Evolutionary conservation across 2,888 invertebrate species (phyloP).

Genomic region (Andrena chrysosceles): DNA sequence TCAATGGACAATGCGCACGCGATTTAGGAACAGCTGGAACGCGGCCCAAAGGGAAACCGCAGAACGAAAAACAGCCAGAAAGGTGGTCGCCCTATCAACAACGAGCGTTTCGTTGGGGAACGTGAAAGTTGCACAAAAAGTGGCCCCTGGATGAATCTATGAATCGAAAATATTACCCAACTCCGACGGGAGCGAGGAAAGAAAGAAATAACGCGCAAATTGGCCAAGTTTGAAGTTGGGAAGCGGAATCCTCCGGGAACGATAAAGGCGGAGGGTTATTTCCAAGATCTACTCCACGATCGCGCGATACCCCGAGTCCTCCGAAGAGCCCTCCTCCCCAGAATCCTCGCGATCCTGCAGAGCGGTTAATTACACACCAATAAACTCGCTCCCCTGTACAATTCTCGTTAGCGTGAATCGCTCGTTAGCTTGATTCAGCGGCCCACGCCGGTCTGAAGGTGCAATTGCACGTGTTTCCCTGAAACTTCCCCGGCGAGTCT

Average conservation of each 20-base stretch:
- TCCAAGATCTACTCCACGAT: neutral
- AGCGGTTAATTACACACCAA: constrained; percentile 40
- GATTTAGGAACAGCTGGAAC: constrained; percentile 41
- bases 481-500: too few species aligned
- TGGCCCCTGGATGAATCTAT: too few species aligned
- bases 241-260: constrained; percentile 2
- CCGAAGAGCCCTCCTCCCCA: neutral
- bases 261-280: constrained; percentile 22
- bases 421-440: constrained; percentile 21
- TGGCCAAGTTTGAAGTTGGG: constrained; percentile 9
- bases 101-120: neutral
- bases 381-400: constrained; percentile 3
- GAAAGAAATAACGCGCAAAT: neutral
- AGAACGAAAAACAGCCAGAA: constrained; percentile 49
- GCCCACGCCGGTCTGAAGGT: neutral
- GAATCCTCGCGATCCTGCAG: neutral
- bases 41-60: constrained; percentile 30
- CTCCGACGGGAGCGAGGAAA: neutral
- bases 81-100: constrained; percentile 1
- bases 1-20: neutral
- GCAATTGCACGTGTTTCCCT: constrained; percentile 3
- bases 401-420: constrained; percentile 34
- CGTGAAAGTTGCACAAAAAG: too few species aligned
- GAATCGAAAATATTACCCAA: constrained; percentile 9
- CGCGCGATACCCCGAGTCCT: constrained; percentile 3